Conservation (phyloP, 1,140 invertebrate genomes). For the Drosophila sechellia region DNA sequence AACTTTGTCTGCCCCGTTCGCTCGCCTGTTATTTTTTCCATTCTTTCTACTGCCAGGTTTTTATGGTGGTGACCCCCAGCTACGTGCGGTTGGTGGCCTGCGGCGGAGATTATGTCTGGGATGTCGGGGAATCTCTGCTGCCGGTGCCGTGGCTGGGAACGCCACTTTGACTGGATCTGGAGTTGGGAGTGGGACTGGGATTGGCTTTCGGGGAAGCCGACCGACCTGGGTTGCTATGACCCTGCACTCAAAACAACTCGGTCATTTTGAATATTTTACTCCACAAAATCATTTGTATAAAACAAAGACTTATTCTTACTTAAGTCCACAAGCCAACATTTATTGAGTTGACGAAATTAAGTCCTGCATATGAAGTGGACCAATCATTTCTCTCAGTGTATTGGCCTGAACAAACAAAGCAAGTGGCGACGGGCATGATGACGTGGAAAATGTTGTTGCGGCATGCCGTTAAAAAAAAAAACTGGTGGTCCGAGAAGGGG, state of each 20-base stretch:
- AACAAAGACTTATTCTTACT: no score
- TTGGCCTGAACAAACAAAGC: slow-evolving; percentile 56
- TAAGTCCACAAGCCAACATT: no score
- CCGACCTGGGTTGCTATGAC: slow-evolving; percentile 5
- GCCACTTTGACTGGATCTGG: slow-evolving; percentile 7
- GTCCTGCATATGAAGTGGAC: no score
- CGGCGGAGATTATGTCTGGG: slow-evolving; percentile 48
- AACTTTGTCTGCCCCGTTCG: slow-evolving; percentile 29
- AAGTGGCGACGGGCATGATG: slow-evolving; percentile 61
- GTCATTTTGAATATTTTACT: background rate
- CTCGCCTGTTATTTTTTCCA: slow-evolving; percentile 5
- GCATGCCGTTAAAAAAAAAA: slow-evolving; percentile 33
- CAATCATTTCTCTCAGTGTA: slow-evolving; percentile 8
- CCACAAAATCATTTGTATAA: no score
- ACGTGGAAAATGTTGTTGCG: slow-evolving; percentile 70
- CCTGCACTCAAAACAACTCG: slow-evolving; percentile 1
- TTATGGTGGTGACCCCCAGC: slow-evolving; percentile 53
- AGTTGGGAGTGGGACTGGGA: slow-evolving; percentile 2
- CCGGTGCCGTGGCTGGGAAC: background rate
- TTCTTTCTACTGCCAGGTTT: slow-evolving; percentile 27
- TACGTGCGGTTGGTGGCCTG: slow-evolving; percentile 44
- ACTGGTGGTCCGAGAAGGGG: slow-evolving; percentile 2
- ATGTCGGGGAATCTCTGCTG: background rate
- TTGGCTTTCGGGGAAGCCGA: slow-evolving; percentile 9
- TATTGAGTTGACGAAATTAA: no score